phyloP scores from a whole-genome alignment of 1,140 invertebrate species.

The Pachypsylla venusta region DNA sequence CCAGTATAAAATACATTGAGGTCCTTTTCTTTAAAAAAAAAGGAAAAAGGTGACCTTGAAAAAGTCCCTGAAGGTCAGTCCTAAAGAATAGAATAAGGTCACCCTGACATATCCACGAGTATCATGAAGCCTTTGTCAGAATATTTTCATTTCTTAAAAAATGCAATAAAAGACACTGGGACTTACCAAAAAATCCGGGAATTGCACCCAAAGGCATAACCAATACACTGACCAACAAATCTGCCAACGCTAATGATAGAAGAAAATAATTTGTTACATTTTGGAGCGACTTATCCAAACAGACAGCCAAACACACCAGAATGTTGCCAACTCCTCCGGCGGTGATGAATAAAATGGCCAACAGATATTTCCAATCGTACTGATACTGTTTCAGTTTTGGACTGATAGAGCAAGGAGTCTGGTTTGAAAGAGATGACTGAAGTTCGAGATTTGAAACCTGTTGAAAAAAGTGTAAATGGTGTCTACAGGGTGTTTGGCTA shows the following conservation, averaged over 20 bases:
- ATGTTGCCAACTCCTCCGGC: slow-evolving; percentile 82
- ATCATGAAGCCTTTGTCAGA: too few relatives aligned
- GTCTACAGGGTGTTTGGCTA: too few relatives aligned
- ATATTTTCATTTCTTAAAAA: not conserved
- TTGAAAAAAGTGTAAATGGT: too few relatives aligned
- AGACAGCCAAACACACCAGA: slow-evolving; percentile 77
- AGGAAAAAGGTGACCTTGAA: too few relatives aligned
- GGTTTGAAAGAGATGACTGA: too few relatives aligned
- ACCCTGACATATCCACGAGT: too few relatives aligned
- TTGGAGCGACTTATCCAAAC: slow-evolving; percentile 65
- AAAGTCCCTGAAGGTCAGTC: too few relatives aligned
- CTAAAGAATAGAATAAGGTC: too few relatives aligned
- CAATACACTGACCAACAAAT: slow-evolving; percentile 76
- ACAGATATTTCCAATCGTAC: slow-evolving; percentile 61
- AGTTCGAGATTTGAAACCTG: too few relatives aligned
- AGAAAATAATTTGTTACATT: slow-evolving; percentile 93
- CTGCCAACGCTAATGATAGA: slow-evolving; percentile 79
- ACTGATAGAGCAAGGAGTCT: not conserved
- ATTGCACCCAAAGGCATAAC: slow-evolving; percentile 83
- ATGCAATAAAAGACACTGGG: too few relatives aligned
- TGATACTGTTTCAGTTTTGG: not conserved
- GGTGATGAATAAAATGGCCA: slow-evolving; percentile 64
- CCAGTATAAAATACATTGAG: too few relatives aligned
- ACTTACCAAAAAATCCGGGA: slow-evolving; percentile 69
- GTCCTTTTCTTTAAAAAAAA: too few relatives aligned